Conservation (phyloP, 2,888 invertebrate genomes). For the Plagodis dolabraria region DNA sequence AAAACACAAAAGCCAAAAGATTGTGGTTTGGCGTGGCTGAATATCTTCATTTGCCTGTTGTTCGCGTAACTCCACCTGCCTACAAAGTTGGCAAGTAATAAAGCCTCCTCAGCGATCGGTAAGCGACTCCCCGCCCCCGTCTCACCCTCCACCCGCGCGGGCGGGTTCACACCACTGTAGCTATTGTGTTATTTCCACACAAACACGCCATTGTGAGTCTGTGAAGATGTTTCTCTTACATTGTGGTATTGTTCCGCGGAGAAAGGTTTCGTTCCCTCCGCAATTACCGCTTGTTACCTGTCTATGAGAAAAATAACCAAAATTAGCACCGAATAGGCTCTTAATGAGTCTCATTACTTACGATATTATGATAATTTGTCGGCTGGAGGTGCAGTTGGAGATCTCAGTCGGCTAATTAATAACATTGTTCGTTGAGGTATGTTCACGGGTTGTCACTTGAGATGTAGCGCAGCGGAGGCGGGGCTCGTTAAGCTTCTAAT, state of each 20-base stretch:
- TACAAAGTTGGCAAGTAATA: conserved; percentile 19
- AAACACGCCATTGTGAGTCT: conserved; percentile 41
- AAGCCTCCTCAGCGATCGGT: conserved; percentile 10
- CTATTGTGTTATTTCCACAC: conserved; percentile 35
- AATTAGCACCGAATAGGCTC: conserved; percentile 15
- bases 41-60: conserved; percentile 21
- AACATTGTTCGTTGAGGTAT: conserved; percentile 31
- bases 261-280: conserved; percentile 19
- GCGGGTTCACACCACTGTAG: conserved; percentile 2
- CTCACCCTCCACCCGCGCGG: not conserved
- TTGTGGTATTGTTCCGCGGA: conserved; percentile 41
- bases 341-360: conserved; percentile 27
- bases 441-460: conserved; percentile 43
- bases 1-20: not conserved
- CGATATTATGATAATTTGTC: conserved; percentile 18
- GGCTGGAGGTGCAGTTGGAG: conserved; percentile 29
- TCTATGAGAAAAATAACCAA: conserved; percentile 27
- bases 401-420: conserved; percentile 40
- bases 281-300: conserved; percentile 10
- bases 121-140: not conserved
- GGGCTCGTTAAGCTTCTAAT: conserved; percentile 19
- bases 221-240: conserved; percentile 42
- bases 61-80: conserved; percentile 11
- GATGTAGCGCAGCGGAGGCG: conserved; percentile 11
- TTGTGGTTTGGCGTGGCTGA: conserved; percentile 2